Conservation (phyloP, 2,888 invertebrate genomes). For the Anorthoa munda region DNA sequence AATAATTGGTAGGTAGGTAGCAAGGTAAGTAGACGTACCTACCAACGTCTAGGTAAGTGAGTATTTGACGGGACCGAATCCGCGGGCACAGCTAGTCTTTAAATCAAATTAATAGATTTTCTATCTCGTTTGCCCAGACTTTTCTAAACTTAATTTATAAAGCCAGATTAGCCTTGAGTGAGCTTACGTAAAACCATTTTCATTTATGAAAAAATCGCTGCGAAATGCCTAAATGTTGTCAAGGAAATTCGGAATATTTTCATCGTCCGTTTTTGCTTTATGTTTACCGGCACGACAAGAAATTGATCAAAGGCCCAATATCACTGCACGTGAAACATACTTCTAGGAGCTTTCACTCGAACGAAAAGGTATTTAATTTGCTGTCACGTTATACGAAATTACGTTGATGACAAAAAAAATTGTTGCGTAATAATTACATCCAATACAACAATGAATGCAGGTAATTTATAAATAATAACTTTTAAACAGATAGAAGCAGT, state of each 20-base stretch:
- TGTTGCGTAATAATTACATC: neutral
- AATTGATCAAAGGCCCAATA: conserved; percentile 58
- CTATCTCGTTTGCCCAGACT: conserved; percentile 38
- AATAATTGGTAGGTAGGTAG: too few relatives aligned
- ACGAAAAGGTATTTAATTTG: neutral
- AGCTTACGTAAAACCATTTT: conserved; percentile 23
- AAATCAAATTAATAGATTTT: conserved; percentile 68
- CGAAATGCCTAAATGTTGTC: conserved; percentile 25
- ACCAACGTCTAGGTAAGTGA: too few relatives aligned
- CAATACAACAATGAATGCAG: too few relatives aligned
- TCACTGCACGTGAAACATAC: conserved; percentile 24
- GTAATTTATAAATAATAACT: neutral
- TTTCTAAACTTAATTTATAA: conserved; percentile 40
- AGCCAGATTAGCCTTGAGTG: conserved; percentile 28
- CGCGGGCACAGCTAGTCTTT: conserved; percentile 21
- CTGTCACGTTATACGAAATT: neutral
- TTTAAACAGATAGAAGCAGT: neutral
- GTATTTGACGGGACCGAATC: too few relatives aligned
- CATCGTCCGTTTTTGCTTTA: conserved; percentile 36
- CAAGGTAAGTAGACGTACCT: too few relatives aligned
- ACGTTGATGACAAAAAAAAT: neutral
- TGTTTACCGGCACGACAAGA: conserved; percentile 45
- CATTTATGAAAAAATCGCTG: conserved; percentile 20
- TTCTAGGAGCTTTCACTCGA: conserved; percentile 25
- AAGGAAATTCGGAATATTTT: conserved; percentile 37